phyloP scores from a whole-genome alignment of 2,888 invertebrate genomes.

The Malthinus seriepunctatus region DNA sequence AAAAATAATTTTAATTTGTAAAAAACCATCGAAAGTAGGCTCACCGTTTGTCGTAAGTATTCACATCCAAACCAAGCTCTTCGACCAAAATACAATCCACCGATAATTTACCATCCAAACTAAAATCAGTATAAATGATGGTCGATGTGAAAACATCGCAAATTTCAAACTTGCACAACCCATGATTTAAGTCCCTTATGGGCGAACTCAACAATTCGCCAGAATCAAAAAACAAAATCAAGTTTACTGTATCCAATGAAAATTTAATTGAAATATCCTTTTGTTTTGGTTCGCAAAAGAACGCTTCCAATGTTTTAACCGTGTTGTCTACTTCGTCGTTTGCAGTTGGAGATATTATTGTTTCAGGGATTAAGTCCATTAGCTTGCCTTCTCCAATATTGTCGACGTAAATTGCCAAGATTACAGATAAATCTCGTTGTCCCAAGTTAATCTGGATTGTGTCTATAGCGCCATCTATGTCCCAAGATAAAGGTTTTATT shows the following conservation, averaged over 20 bases:
- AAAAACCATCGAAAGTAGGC: constrained; percentile 13
- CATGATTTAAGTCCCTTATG: constrained; percentile 71
- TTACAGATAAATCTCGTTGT: constrained; percentile 73
- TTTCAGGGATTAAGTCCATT: constrained; percentile 54
- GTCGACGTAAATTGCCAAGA: constrained; percentile 72
- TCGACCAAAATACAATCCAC: constrained; percentile 70
- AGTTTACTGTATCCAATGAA: constrained; percentile 69
- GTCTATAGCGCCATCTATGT: constrained; percentile 70
- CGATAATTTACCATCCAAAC: constrained; percentile 70
- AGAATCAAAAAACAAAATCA: constrained; percentile 73
- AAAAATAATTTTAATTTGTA: constrained; percentile 12
- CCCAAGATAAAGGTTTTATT: constrained; percentile 49
- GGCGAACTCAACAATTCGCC: constrained; percentile 77
- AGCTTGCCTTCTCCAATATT: constrained; percentile 67
- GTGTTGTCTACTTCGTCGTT: constrained; percentile 41
- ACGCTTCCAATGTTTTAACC: constrained; percentile 73
- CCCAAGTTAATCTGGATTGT: constrained; percentile 70
- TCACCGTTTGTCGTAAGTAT: constrained; percentile 63
- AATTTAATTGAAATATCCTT: constrained; percentile 65
- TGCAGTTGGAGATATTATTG: constrained; percentile 39
- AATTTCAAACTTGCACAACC: constrained; percentile 70
- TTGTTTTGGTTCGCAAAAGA: constrained; percentile 69
- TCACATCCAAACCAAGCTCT: constrained; percentile 72
- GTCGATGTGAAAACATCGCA: constrained; percentile 67
- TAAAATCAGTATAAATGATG: constrained; percentile 69